Base-by-base conservation (phyloP, 2,113 vertebrate genomes). In the Lycaon pictus region DNA sequence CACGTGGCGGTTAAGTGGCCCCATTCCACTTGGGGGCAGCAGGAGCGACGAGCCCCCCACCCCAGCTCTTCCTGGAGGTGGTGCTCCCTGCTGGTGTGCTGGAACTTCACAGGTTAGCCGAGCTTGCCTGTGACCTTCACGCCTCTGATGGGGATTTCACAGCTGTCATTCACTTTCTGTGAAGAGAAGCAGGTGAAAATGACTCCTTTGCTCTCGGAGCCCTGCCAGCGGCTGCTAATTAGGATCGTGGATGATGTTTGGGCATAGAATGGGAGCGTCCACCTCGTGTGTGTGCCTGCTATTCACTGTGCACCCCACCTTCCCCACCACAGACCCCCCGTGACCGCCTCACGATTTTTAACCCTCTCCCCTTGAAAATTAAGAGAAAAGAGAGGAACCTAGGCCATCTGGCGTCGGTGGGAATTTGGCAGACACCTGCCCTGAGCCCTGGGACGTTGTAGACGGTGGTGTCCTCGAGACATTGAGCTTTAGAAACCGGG, bases 311-410 rank as follows among this genome's bases (percentile, higher is more conserved):
- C 8, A 0, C 16, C 22, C 3, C 6, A 1, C 17, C 43, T 51
- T 13, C 23, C 81, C 16, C 1, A 0, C 29, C 51, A 0, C 17
- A 35, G 65, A 29, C 16, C 7, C 53, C 20, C 0, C 0, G 0
- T 19, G 80, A 15, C 37, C 1, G 3, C 56, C 8, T 1, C n/a
- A 7, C 13, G 8, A 16, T 8, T 29, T 77, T 63, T 74, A 74
- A 81, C 35, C 58, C 53, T 62, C 53, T 53, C 35, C 29, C 10
- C 32, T 29, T 35, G 43, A 7, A 25, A 25, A 56, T 2, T 23
- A 11, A 15, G 11, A 25, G 10, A 19, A 32, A 27, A 8, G 58
- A 23, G 13, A 25, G 76, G 51, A 62, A 58, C 27, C 17, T 11
- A 0, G 43, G n/a, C 53, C 8, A 0, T 12, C 10, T 2, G 0